Percentiles rank a stretch among this genome's conserved stretches.
phyloP scores from a whole-genome alignment of 2,888 invertebrate species.

The Stictocephala bisonia region DNA sequence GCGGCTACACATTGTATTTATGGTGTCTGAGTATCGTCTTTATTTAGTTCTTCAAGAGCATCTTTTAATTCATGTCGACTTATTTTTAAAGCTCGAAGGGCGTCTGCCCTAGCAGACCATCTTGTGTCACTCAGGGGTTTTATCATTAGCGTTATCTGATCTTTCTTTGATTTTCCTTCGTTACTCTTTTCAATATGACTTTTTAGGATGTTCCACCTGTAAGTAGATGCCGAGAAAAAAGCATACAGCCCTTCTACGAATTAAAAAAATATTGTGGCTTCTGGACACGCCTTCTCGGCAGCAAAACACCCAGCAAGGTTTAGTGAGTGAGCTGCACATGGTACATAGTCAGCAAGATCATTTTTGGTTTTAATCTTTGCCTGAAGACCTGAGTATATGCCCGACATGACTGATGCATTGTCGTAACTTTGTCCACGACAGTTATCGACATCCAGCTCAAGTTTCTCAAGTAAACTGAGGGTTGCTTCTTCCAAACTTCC shows the following conservation, averaged over 20 bases:
- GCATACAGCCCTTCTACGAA: slow-evolving; percentile 38
- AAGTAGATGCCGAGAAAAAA: slow-evolving; percentile 31
- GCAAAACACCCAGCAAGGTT: slow-evolving; percentile 21
- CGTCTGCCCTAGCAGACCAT: slow-evolving; percentile 39
- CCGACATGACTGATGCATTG: slow-evolving; percentile 55
- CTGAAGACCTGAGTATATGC: slow-evolving; percentile 31
- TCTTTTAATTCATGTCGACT: slow-evolving; percentile 1
- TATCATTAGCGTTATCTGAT: neutral
- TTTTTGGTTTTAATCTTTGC: slow-evolving; percentile 11
- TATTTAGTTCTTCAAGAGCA: neutral
- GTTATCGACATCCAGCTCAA: slow-evolving; percentile 50
- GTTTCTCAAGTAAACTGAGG: slow-evolving; percentile 46
- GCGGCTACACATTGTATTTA: slow-evolving; percentile 2
- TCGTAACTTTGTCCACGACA: slow-evolving; percentile 59
- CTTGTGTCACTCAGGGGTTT: slow-evolving; percentile 35
- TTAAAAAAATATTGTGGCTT: slow-evolving; percentile 20
- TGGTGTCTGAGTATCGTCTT: slow-evolving; percentile 31
- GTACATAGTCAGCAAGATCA: slow-evolving; percentile 33
- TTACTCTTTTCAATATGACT: slow-evolving; percentile 7
- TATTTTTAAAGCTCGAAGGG: neutral
- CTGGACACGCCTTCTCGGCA: slow-evolving; percentile 26
- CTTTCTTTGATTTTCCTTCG: slow-evolving; percentile 3
- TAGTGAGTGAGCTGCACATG: slow-evolving; percentile 43
- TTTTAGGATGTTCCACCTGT: slow-evolving; percentile 31
- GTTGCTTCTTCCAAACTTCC: slow-evolving; percentile 21